phyloP scores from a whole-genome alignment of 2,888 invertebrate species.

The Eledona agricola region DNA sequence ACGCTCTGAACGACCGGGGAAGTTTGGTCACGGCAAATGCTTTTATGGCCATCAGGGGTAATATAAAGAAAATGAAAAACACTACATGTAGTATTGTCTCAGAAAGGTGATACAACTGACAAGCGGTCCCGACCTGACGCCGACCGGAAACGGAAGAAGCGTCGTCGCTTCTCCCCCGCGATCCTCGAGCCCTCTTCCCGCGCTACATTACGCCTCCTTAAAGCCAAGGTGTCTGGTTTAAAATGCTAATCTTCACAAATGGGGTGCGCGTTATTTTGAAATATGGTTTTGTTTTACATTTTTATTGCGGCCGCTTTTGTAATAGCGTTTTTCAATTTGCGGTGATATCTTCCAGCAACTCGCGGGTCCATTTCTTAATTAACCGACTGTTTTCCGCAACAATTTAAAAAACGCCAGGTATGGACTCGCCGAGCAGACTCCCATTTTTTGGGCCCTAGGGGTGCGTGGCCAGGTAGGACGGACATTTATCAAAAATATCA shows the following conservation, averaged over 20 bases:
- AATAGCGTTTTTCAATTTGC: conserved; percentile 64
- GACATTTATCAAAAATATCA: conserved; percentile 51
- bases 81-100: conserved; percentile 66
- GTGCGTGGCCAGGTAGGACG: conserved; percentile 51
- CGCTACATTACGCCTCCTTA: conserved; percentile 61
- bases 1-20: conserved; percentile 64
- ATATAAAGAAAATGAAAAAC: conserved; percentile 92
- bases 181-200: conserved; percentile 48
- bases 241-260: conserved; percentile 65
- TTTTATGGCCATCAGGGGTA: conserved; percentile 86
- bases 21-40: conserved; percentile 89
- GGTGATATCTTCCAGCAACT: conserved; percentile 47
- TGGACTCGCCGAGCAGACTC: too few species aligned
- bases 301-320: conserved; percentile 64
- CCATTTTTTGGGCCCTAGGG: conserved; percentile 39
- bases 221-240: conserved; percentile 64
- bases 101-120: conserved; percentile 61
- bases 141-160: conserved; percentile 57
- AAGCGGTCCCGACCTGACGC: conserved; percentile 58
- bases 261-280: conserved; percentile 64
- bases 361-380: conserved; percentile 19
- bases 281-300: conserved; percentile 65
- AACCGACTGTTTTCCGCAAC: conserved; percentile 7
- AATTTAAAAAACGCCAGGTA: too few species aligned
- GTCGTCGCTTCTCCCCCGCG: conserved; percentile 47